Base-by-base conservation (phyloP, 1,140 invertebrate species). In the Leptoteleia sp. region DNA sequence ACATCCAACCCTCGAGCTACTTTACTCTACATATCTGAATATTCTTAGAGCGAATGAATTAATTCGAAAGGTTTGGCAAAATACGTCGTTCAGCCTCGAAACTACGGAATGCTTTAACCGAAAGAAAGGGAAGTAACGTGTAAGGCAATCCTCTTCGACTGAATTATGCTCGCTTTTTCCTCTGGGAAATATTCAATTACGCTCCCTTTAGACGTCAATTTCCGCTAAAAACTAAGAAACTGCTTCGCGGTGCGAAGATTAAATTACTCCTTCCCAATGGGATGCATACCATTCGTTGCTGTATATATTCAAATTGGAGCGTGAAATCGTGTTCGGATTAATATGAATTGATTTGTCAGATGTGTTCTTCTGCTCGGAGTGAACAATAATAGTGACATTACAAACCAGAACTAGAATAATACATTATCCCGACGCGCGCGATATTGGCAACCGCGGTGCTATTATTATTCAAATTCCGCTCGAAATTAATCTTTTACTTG, bases 101-200 rank as follows among this genome's bases (percentile, higher is more conserved):
- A 65, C 59, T 64, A 29, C 29, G 42, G 31, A 61, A 67, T 59
- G 67, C 52, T 64, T 71, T 67, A n/a, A 37, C 38, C 38, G 16
- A 70, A 61, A 57, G 61, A 76, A 68, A 70, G 64, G 35, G 59
- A 73, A 50, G 73, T 77, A 57, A 77, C 73, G 65, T 70, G 65
- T 71, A 78, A 78, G 75, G 75, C 61, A 78, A 78, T 78, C 61
- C 75, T 78, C 67, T 71, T 71, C 61, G 65, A 52, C 75, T 71
- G 61, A 78, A 78, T 78, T 78, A 78, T 78, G 75, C 75, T 71
- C 59, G 52, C 75, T 48, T 75, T 76, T 78, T 80, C 79, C 80
- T 68, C 38, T 25, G 80, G 79, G 82, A 83, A 83, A 83, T 83
- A 82, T 83, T 83, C 76, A 83, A 83, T 83, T 82, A 83, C 75